phyloP scores from a whole-genome alignment of 2,797 vertebrate species.

The Eulemur albifrons region DNA sequence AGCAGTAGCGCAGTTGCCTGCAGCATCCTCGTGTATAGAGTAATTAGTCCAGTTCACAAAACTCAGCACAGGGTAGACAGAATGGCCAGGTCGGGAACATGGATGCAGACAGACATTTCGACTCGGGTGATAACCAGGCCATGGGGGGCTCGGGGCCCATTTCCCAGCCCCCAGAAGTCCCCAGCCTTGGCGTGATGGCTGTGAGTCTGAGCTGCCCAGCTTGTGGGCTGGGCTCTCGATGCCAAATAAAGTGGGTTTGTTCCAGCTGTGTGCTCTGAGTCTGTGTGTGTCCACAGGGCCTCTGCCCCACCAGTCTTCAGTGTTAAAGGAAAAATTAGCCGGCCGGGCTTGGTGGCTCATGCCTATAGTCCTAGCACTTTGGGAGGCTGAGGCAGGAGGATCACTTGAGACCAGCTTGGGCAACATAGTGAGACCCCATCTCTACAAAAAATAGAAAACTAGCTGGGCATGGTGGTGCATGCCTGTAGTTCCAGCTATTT shows the following conservation, averaged over 20 bases:
- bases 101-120: background rate
- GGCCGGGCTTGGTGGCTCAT: background rate
- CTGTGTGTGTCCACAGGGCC: background rate
- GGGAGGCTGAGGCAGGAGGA: background rate
- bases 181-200: background rate
- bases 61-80: background rate
- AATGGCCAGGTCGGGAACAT: background rate
- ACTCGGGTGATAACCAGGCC: background rate
- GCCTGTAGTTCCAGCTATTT: background rate
- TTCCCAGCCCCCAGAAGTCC: background rate
- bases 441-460: background rate
- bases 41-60: background rate
- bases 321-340: background rate
- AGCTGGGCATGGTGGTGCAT: fast-evolving
- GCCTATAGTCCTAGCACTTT: background rate
- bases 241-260: constrained; percentile 48
- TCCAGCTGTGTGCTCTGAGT: background rate
- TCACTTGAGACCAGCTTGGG: background rate
- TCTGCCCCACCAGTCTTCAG: background rate
- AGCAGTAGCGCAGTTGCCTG: background rate
- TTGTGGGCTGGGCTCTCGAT: background rate
- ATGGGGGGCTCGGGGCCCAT: background rate
- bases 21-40: constrained; percentile 6
- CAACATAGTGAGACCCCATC: background rate
- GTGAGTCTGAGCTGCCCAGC: background rate